Percentiles rank a stretch among this genome's conserved stretches.
Conservation (phyloP, 2,113 vertebrate genomes). For the Elephas maximus region DNA sequence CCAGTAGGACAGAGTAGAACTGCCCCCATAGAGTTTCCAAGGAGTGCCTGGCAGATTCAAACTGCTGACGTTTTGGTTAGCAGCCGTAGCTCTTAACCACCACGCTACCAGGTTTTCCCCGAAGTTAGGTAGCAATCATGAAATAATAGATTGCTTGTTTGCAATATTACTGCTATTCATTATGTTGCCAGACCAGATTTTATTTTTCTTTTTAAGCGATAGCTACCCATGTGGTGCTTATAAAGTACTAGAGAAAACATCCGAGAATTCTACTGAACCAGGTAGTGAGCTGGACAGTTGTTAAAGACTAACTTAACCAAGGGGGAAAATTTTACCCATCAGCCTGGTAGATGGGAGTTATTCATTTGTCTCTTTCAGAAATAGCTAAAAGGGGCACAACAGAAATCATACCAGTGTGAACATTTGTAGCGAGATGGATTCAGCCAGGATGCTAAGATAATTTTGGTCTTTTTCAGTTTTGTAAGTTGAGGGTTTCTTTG, state of each 20-base stretch:
- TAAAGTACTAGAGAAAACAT: constrained; percentile 33
- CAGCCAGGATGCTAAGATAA: not conserved
- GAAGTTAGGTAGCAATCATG: not conserved
- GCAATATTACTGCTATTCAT: not conserved
- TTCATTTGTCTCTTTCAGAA: constrained; percentile 58
- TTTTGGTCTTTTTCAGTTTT: constrained; percentile 18
- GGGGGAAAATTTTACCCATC: constrained; percentile 1
- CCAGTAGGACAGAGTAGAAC: too few relatives aligned
- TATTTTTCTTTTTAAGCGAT: constrained; percentile 47
- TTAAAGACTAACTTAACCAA: constrained; percentile 42
- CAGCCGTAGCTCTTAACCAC: too few relatives aligned
- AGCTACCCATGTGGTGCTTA: not conserved
- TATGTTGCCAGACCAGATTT: not conserved
- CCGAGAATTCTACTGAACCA: constrained; percentile 3
- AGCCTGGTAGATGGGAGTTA: not conserved
- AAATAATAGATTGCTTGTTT: not conserved
- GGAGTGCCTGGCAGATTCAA: too few relatives aligned
- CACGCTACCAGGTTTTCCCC: too few relatives aligned
- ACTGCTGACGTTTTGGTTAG: too few relatives aligned
- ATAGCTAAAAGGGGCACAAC: not conserved
- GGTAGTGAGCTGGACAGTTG: constrained; percentile 7
- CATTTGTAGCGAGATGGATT: not conserved
- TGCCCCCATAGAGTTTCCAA: too few relatives aligned
- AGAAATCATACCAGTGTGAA: constrained; percentile 5
- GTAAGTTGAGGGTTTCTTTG: not conserved